Base-by-base conservation (phyloP, 1,140 invertebrate species). In the Maconellicoccus hirsutus region DNA sequence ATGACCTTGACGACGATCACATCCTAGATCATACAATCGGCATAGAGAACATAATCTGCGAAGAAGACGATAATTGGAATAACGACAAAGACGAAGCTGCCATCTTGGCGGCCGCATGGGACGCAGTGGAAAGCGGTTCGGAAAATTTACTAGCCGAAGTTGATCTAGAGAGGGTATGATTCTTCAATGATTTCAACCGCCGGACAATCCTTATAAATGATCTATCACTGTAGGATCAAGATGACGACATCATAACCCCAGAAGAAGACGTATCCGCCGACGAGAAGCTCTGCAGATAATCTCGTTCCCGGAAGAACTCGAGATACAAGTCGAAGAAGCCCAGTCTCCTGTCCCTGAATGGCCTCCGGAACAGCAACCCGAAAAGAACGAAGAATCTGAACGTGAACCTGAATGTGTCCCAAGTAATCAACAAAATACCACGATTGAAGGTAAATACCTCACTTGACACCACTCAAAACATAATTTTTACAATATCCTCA, bases 301-400 rank as follows among this genome's bases (percentile, higher is more conserved):
- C 71, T 81, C 82, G 2, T 81, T 82, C 78, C 79, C 81, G 73
- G 82, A 83, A 75, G 81, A 82, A 75, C 73, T 82, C 23, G 81
- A 83, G 75, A 81, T 82, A 1, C 74, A 80, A 71, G 73, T 82
- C 59, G 78, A 82, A 75, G 77, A 82, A 73, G 79, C 70, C 21
- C 59, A 33, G 26, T 42, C 71, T 1, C 74, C 74, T 12, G 73
- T 61, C 1, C 71, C 71, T 16, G 71, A 74, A 7, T 75, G 74
- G 74, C 39, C 33, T 52, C 59, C 38, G 7, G 72, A 72, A 21
- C 21, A 70, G 1, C 29, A 3, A 12, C 38, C 70, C 19, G 69
- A 61, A n/a, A 25, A 12, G 8, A 69, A 69, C 27, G 14, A 22
- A 3, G 22, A 69, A 69, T 22, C 14, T 22, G 12, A 22, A 69